Base-by-base conservation (phyloP, 2,888 invertebrate genomes). In the Lysandra bellargus region DNA sequence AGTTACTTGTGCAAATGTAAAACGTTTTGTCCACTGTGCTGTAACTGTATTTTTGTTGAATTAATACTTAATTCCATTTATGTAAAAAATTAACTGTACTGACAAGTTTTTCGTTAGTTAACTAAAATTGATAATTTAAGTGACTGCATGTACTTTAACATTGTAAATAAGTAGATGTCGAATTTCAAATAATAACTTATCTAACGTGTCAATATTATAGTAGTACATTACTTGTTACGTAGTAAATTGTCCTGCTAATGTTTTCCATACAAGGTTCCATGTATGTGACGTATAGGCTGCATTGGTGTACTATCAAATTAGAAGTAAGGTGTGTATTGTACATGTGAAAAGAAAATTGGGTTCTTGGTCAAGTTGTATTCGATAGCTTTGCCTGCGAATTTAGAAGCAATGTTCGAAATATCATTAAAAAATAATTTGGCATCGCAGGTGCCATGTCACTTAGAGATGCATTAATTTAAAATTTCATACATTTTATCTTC, bases 281-380 rank as follows among this genome's bases (percentile, higher is more conserved):
- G 33, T 75, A 49, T 76, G 76, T 76, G 57, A 75, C 53, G 76
- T 57, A 17, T 33, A 57, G 4, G 33, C 76, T 53, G 53, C 30
- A 23, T 49, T 57, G 17, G 17, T 53, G 57, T 33, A 23, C 14
- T n/a, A 49, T 49, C 6, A 23, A 75, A 53, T 49, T 75, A 44
- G 76, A 76, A 30, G 76, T 53, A 53, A 76, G 37, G 76, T 76
- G 53, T 76, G 76, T 57, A 57, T 69, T 57, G 76, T 76, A 76
- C 33, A 53, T 49, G 57, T 76, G 33, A 7, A 53, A 30, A 30
- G 14, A 9, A 49, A 49, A n/a, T n/a, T n/a, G 23, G 44, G 74
- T 74, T 7, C 14, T 57, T 49, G 49, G 49, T 57, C 17, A 17
- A 57, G 17, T 53, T 53, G 53, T 1, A 57, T 57, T 74, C n/a